These are phyloP conservation scores for Eucidaris tribuloides DNA, from an alignment of 35 echinoderm and acorn worm genomes.

Conservation along the genomic window DNA sequence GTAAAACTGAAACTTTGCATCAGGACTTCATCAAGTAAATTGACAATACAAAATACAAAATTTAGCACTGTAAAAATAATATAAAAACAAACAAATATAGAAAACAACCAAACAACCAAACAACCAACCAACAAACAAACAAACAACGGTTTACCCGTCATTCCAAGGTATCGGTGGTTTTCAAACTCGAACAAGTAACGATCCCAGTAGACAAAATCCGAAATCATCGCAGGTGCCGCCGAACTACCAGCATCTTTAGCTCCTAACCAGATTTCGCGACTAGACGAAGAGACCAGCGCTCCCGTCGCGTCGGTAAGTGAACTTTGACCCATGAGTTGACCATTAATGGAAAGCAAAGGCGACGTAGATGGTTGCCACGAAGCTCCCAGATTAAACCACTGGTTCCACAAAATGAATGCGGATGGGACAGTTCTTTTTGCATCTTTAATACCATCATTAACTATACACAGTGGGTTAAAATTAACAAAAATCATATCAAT, in stretches of 20 bases:
- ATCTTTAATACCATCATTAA: background rate
- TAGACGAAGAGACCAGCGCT: background rate
- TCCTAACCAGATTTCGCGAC: background rate
- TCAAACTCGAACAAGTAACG: slow-evolving; percentile 59
- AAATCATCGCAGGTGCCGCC: slow-evolving; percentile 9
- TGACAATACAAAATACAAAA: too few relatives aligned
- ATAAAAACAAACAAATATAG: background rate
- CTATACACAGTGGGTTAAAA: background rate
- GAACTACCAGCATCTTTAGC: background rate
- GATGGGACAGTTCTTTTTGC: background rate
- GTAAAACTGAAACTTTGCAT: too few relatives aligned
- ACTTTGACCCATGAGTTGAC: background rate
- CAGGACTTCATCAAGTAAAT: too few relatives aligned
- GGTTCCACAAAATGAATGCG: background rate
- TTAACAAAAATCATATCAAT: too few relatives aligned
- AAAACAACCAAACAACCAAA: too few relatives aligned
- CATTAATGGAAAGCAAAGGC: slow-evolving; percentile 15
- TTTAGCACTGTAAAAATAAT: background rate
- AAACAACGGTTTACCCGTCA: slow-evolving; percentile 48
- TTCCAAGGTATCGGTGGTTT: slow-evolving; percentile 37
- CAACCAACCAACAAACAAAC: too few relatives aligned
- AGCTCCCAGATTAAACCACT: slow-evolving; percentile 19
- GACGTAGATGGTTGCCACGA: slow-evolving; percentile 19
- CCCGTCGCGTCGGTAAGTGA: background rate
- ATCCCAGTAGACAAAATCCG: slow-evolving; percentile 60